Evolutionary conservation across 2,888 invertebrate species (phyloP).

Genomic region (Leptinotarsa juncta): DNA sequence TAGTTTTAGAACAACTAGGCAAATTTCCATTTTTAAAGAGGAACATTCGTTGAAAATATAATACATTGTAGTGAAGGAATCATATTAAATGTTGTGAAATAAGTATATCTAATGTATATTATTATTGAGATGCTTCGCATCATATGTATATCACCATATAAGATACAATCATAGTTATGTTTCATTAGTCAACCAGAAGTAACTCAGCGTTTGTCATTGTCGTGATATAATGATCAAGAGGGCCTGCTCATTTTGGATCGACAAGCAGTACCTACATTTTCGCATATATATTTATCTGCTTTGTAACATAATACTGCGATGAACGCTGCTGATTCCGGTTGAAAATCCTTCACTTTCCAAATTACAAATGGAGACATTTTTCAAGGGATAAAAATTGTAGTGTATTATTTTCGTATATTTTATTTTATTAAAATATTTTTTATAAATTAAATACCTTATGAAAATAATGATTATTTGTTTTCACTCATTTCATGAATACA

Average conservation of each 20-base stretch:
- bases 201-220: conserved; percentile 9
- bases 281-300: conserved; percentile 17
- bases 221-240: conserved; percentile 29
- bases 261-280: conserved; percentile 3
- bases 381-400: no score
- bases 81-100: background rate
- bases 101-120: background rate
- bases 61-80: no score
- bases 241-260: conserved; percentile 33
- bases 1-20: background rate
- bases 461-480: no score
- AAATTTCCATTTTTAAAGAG: background rate
- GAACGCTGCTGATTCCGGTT: conserved; percentile 5
- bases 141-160: background rate
- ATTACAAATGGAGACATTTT: background rate
- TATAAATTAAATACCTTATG: no score
- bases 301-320: background rate
- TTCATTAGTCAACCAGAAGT: background rate
- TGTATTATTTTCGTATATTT: no score
- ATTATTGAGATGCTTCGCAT: conserved; percentile 4
- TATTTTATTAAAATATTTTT: no score
- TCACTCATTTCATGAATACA: no score
- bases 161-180: background rate
- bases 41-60: no score
- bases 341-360: background rate